Conservation (phyloP, 1,140 invertebrate genomes). For the Dreissena rostriformis region DNA sequence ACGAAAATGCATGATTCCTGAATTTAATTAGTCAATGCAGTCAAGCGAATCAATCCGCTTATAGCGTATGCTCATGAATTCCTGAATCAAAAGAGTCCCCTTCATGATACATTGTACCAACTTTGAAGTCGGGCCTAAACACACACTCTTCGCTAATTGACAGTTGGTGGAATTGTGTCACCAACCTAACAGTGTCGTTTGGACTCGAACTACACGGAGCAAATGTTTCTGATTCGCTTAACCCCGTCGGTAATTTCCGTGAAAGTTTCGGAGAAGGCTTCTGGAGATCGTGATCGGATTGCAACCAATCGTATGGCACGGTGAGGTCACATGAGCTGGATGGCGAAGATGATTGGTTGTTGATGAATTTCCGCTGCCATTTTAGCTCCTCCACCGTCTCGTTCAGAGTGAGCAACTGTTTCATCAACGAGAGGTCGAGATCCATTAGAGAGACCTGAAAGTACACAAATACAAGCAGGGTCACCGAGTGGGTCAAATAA, state of each 20-base stretch:
- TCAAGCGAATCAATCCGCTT: not conserved
- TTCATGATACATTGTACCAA: too few relatives aligned
- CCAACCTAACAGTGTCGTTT: too few relatives aligned
- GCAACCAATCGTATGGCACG: slow-evolving; percentile 59
- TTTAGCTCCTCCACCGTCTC: slow-evolving; percentile 75
- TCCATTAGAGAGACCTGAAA: slow-evolving; percentile 74
- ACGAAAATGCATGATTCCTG: too few relatives aligned
- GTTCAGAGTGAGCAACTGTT: slow-evolving; percentile 73
- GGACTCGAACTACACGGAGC: too few relatives aligned
- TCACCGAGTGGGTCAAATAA: too few relatives aligned
- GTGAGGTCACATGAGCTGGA: slow-evolving; percentile 60
- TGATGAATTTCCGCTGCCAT: slow-evolving; percentile 68
- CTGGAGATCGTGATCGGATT: slow-evolving; percentile 68
- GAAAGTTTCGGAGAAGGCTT: slow-evolving; percentile 62
- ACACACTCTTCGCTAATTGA: too few relatives aligned
- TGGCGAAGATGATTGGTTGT: slow-evolving; percentile 55
- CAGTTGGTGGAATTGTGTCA: too few relatives aligned
- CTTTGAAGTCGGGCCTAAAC: too few relatives aligned
- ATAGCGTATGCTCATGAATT: slow-evolving; percentile 62
- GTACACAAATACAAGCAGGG: not conserved
- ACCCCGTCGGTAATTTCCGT: slow-evolving; percentile 41
- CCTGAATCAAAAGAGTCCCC: slow-evolving; percentile 69
- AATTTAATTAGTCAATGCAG: too few relatives aligned
- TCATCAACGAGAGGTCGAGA: slow-evolving; percentile 74
- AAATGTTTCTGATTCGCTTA: too few relatives aligned